A percentile compares a stretch with the other conserved stretches of the same genome.
Evolutionary conservation across 2,113 vertebrate genomes (phyloP).

Genomic region (Jacana jacana): DNA sequence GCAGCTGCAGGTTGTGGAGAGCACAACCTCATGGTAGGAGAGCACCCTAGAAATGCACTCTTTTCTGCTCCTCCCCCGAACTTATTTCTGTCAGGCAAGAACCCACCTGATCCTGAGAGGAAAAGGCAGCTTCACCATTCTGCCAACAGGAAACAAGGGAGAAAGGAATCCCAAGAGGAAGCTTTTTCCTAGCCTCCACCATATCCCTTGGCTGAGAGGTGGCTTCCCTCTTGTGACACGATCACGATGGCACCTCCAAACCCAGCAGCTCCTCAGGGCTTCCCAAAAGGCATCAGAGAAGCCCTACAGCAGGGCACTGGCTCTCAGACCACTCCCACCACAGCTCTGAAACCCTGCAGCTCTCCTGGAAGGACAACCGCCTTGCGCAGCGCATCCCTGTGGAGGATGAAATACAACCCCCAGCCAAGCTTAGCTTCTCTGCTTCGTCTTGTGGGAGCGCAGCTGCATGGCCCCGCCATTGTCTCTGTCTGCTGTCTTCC

Average conservation of each 20-base stretch:
- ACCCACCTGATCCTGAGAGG: not conserved
- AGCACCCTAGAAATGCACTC: not conserved
- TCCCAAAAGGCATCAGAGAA: not conserved
- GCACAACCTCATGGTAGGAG: not conserved
- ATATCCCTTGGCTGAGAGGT: not conserved
- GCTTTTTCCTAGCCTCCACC: not conserved
- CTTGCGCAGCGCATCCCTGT: accelerated
- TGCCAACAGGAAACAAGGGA: not conserved
- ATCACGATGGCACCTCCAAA: not conserved
- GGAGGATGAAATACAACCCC: not conserved
- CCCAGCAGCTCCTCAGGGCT: not conserved
- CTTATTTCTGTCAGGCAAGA: not conserved
- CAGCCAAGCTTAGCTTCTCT: not conserved
- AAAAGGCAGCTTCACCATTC: not conserved
- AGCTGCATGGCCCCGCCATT: not conserved
- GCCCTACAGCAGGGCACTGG: not conserved
- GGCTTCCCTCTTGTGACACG: not conserved
- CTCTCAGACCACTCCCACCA: not conserved
- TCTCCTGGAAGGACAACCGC: not conserved
- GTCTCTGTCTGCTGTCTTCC: accelerated
- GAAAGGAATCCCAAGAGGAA: not conserved
- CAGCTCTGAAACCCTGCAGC: not conserved
- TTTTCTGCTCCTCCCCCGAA: not conserved
- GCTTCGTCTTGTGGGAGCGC: accelerated
- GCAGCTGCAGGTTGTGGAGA: not conserved